Percentiles rank a stretch among this genome's conserved stretches.
Evolutionary conservation across 2,113 vertebrate genomes (phyloP).

Genomic region (Gymnorhina tibicen): DNA sequence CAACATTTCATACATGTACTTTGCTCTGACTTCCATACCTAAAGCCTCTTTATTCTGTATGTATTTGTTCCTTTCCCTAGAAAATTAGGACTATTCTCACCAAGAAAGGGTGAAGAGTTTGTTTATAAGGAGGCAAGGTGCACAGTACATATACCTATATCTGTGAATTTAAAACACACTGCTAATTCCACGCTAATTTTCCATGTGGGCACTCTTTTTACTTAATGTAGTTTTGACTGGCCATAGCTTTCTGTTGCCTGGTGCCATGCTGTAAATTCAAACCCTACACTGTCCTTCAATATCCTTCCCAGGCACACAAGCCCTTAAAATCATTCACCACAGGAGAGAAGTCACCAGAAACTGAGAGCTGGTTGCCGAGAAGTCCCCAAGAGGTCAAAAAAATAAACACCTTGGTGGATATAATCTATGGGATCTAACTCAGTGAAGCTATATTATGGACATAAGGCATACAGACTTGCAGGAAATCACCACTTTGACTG

Average conservation of each 20-base stretch:
- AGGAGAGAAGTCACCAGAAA: background rate
- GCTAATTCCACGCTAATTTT: background rate
- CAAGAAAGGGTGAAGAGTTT: background rate
- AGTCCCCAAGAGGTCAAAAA: background rate
- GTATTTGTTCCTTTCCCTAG: background rate
- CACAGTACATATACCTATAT: accelerated
- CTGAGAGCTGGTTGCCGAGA: accelerated
- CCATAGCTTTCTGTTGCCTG: background rate
- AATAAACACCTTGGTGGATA: background rate
- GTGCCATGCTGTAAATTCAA: background rate
- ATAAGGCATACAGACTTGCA: background rate
- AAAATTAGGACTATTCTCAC: background rate
- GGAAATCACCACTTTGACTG: background rate
- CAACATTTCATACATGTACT: background rate
- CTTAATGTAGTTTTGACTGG: background rate
- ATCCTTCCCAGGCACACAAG: background rate
- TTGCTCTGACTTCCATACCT: background rate
- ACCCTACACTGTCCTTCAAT: background rate
- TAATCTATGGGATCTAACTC: background rate
- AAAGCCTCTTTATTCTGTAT: background rate
- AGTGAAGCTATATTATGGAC: background rate
- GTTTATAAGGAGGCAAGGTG: accelerated
- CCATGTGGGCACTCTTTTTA: accelerated
- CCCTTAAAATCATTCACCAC: background rate
- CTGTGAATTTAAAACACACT: background rate